Evolutionary conservation across 2,888 invertebrate species (phyloP), one percentile per base, ranked within the genome.

Genomic region (Amiota communis): DNA sequence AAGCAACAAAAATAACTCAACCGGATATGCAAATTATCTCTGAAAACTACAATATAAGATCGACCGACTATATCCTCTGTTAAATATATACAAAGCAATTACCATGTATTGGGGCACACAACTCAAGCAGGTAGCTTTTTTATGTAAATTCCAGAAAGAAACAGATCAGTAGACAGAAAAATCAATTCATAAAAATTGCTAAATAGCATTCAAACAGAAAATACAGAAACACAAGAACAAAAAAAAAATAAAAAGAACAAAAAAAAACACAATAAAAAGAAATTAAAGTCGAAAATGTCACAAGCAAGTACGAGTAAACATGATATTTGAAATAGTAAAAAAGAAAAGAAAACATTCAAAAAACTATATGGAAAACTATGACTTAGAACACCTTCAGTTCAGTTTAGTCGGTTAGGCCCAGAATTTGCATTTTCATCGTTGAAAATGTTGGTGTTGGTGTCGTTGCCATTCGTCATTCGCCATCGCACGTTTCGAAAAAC

Each of bases 181-280:
- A 15, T 53, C 51, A 68, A 65, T 51, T 53, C 23, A 68, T 53
- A 68, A 68, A 68, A 68, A 68, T 53, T 68, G 53, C 51, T 68
- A 53, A 68, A 13, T n/a, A 36, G 23, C 12, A 23, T 68, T 68
- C 51, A n/a, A 65, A 65, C 15, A 59, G 20, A 59, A 15, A 20
- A 57, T 11, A 57, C n/a, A n/a, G 23, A 2, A 36, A 36, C 2
- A 36, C 36, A 59, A 59, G 59, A 59, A 59, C 17, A 59, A 59
- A 59, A 59, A 10, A 20, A 17, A 59, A 59, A 59, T 3, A 59
- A n/a, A 51, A 36, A 36, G 2, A 57, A n/a, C n/a, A 23, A 23
- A 23, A 23, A 2, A 23, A 63, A 36, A 63, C 4, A 61, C 8
- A 61, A 61, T 57, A 57, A 57, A 15, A 57, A 3, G 23, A 12